Evolutionary conservation across 2,888 invertebrate genomes (phyloP), one percentile per base, ranked within the genome.

Genomic region (Vanessa cardui): DNA sequence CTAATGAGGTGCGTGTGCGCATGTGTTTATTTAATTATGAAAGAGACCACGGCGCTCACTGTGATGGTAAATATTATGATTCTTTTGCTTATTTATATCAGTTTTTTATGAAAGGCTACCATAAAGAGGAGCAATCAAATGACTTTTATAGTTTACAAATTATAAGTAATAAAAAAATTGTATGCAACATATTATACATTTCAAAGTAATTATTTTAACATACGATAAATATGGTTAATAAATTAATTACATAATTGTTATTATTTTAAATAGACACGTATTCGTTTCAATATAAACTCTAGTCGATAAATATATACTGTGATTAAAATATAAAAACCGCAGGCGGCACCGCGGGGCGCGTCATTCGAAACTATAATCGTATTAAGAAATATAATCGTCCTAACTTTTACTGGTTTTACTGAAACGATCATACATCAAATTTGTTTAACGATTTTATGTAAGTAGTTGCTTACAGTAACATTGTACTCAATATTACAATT

Each of bases 291-390:
- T 39, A 64, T 63, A 61, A 71, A 66, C 66, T 71, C 52, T 47
- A 31, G 16, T 58, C 52, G 62, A 64, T 69, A 64, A 69, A 68
- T 71, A 64, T 64, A 60, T 62, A 64, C 62, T 45, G 52, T 60
- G 64, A 73, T 73, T 72, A 72, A 73, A 73, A 72, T 73, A 72
- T 72, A 68, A 72, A 71, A 71, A 58, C 72, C 64, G 64, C 69
- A 46, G 71, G 64, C 49, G n/a, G 33, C 70, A 33, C 71, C 46
- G 68, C 71, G 71, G 74, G 74, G 72, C 58, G 70, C 62, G 66
- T 16, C 63, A 44, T 50, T 60, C 52, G n/a, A 54, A 50, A 18
- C 54, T 47, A 54, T 71, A 69, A 69, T 66, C 54, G 69, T 71
- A 62, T 66, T 69, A 69, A 45, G 39, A 69, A 21, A 21, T 20